These are phyloP conservation scores for Amphimedon queenslandica DNA, from an alignment of 37 sponge, comb jelly and placozoan species.

Conservation along the genomic window DNA sequence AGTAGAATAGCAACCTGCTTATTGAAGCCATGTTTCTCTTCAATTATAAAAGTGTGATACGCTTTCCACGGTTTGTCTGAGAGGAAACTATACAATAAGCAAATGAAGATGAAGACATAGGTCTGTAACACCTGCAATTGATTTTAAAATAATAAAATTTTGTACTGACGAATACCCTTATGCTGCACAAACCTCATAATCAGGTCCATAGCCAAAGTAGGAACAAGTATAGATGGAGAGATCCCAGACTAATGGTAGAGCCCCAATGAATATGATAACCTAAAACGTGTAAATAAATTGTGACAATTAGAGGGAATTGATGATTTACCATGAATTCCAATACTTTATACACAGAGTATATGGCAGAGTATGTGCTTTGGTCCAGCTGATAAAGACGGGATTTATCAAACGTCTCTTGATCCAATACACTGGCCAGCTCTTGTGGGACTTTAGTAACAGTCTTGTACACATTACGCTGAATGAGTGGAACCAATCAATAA, in stretches of 20 bases:
- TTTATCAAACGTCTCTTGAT: constrained; percentile 74
- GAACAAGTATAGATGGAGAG: constrained; percentile 38
- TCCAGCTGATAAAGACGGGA: constrained; percentile 84
- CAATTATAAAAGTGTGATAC: constrained; percentile 82
- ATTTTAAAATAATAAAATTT: neutral
- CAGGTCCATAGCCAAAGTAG: constrained; percentile 36
- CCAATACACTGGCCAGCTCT: constrained; percentile 62
- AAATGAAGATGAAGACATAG: constrained; percentile 50
- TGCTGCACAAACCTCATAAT: constrained; percentile 49
- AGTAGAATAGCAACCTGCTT: constrained; percentile 88
- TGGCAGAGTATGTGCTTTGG: constrained; percentile 67
- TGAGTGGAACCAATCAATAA: too few relatives aligned
- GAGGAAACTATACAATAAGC: constrained; percentile 26
- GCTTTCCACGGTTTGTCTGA: constrained; percentile 79
- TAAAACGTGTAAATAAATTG: constrained; percentile 2
- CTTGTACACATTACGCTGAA: constrained; percentile 43
- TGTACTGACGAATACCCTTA: neutral
- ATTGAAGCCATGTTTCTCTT: constrained; percentile 96
- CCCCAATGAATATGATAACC: constrained; percentile 39
- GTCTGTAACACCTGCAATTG: constrained; percentile 60
- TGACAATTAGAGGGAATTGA: neutral
- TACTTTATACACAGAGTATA: constrained; percentile 50
- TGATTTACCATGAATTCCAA: constrained; percentile 46
- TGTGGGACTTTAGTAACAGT: constrained; percentile 26
- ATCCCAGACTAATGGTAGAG: constrained; percentile 61